Conservation (phyloP, 2,113 vertebrate species). For the Mixornis gularis region DNA sequence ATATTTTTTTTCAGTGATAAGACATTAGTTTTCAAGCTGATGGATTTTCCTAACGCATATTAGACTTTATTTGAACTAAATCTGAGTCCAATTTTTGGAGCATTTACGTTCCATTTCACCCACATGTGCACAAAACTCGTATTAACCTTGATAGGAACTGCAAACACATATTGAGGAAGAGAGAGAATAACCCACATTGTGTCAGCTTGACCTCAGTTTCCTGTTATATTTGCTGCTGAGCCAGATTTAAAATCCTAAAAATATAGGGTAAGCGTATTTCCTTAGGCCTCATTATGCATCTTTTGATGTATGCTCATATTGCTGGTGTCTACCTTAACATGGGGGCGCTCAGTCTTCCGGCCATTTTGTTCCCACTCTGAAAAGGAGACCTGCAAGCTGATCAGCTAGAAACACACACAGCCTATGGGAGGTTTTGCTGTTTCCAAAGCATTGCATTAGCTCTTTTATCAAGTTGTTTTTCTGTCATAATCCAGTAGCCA, state of each 20-base stretch:
- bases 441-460: background rate
- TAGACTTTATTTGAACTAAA: slow-evolving; percentile 33
- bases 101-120: slow-evolving; percentile 7
- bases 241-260: slow-evolving; percentile 47
- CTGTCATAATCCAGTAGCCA: background rate
- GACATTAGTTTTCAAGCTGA: slow-evolving; percentile 30
- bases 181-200: slow-evolving; percentile 34
- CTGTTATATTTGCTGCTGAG: slow-evolving; percentile 19
- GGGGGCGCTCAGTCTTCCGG: background rate
- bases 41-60: slow-evolving; percentile 27
- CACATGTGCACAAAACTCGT: slow-evolving; percentile 22
- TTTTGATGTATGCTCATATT: background rate
- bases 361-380: background rate
- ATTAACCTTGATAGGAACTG: slow-evolving; percentile 30
- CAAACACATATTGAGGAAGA: slow-evolving; percentile 46
- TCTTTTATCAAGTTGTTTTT: background rate
- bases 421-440: background rate
- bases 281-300: background rate
- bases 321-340: background rate
- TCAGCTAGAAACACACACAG: background rate
- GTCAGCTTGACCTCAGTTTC: slow-evolving; percentile 38
- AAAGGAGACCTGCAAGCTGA: background rate
- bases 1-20: slow-evolving; percentile 9
- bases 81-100: slow-evolving; percentile 35
- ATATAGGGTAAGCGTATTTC: slow-evolving; percentile 37